Conservation (phyloP, 2,797 vertebrate species). For the Pseudocheirus occidentalis region DNA sequence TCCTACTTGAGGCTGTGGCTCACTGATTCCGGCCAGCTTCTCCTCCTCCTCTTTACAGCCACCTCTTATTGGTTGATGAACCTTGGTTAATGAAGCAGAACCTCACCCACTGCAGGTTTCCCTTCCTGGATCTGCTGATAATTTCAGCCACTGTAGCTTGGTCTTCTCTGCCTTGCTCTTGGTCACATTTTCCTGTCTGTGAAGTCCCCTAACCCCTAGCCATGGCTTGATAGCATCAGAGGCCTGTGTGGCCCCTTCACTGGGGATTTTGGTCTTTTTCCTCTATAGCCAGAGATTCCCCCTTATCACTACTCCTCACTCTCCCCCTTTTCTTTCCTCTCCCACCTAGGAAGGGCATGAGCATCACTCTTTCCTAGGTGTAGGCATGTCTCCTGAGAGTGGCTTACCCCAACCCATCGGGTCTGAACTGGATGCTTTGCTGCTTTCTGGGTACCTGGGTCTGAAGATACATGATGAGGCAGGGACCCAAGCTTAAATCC, state of each 20-base stretch:
- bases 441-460: neutral
- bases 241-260: neutral
- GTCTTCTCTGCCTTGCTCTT: neutral
- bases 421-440: neutral
- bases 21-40: neutral
- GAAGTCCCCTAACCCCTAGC: neutral
- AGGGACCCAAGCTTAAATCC: neutral
- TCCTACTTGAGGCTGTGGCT: neutral
- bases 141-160: slow-evolving; percentile 56
- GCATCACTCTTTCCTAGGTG: neutral
- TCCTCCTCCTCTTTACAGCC: neutral
- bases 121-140: slow-evolving; percentile 1
- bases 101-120: slow-evolving; percentile 27
- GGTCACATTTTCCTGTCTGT: slow-evolving; percentile 57
- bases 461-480: neutral
- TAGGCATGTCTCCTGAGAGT: neutral
- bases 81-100: neutral
- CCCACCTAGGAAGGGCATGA: neutral
- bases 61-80: neutral
- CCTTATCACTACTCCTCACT: neutral
- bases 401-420: neutral
- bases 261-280: neutral
- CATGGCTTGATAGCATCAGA: neutral
- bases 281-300: neutral
- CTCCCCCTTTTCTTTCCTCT: neutral